A percentile compares a stretch with the other conserved stretches of the same genome.
Conservation (phyloP, 2,797 vertebrate species). For the Sphaeramia orbicularis region DNA sequence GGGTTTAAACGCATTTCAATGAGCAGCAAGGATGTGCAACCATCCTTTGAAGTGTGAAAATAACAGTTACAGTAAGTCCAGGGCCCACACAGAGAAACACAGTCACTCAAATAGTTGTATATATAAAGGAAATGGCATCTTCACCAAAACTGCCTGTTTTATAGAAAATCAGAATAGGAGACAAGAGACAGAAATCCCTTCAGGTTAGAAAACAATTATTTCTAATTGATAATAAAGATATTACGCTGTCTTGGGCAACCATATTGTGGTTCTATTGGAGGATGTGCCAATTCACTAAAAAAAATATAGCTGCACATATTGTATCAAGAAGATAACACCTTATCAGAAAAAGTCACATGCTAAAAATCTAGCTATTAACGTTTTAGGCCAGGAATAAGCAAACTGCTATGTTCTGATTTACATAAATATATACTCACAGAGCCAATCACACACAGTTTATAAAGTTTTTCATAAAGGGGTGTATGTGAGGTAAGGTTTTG, state of each 20-base stretch:
- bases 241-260: slow-evolving; percentile 21
- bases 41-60: slow-evolving; percentile 75
- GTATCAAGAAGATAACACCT: slow-evolving; percentile 67
- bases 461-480: slow-evolving; percentile 66
- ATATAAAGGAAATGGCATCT: slow-evolving; percentile 45
- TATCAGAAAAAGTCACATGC: slow-evolving; percentile 74
- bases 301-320: slow-evolving; percentile 73
- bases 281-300: slow-evolving; percentile 68
- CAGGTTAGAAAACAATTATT: slow-evolving; percentile 34
- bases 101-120: slow-evolving; percentile 45
- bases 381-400: slow-evolving; percentile 73
- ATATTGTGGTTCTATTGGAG: slow-evolving; percentile 53
- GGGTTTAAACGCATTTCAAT: slow-evolving; percentile 62
- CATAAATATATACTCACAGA: slow-evolving; percentile 71
- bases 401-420: slow-evolving; percentile 78
- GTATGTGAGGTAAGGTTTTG: slow-evolving; percentile 78
- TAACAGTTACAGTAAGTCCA: slow-evolving; percentile 71
- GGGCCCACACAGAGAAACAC: slow-evolving; percentile 59
- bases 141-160: slow-evolving; percentile 35
- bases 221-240: slow-evolving; percentile 24
- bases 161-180: slow-evolving; percentile 24
- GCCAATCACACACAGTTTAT: slow-evolving; percentile 64
- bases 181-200: slow-evolving; percentile 55
- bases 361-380: slow-evolving; percentile 76
- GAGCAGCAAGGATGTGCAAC: slow-evolving; percentile 75